Percentiles rank a stretch among this genome's conserved stretches.
Conservation (phyloP, 2,888 invertebrate species). For the Gerris lacustris region DNA sequence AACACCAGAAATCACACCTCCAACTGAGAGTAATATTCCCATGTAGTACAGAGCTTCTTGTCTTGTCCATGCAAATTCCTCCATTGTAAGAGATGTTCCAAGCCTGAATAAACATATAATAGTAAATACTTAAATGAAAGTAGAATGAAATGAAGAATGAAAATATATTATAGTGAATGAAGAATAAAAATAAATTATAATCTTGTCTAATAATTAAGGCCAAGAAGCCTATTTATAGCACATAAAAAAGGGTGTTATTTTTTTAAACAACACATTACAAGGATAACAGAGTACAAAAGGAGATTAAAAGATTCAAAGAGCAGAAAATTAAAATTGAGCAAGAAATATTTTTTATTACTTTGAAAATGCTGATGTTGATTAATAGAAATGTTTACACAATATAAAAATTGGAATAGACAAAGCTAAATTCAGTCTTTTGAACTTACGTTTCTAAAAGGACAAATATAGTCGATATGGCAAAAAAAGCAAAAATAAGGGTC, state of each 20-base stretch:
- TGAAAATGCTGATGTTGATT: too few relatives aligned
- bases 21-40: constrained; percentile 69
- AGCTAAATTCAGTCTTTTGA: neutral
- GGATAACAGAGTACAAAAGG: too few relatives aligned
- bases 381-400: too few relatives aligned
- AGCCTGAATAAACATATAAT: constrained; percentile 39
- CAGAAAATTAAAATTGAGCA: too few relatives aligned
- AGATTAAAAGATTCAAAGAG: too few relatives aligned
- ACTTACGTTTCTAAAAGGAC: constrained; percentile 70
- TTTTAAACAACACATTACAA: too few relatives aligned
- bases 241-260: too few relatives aligned
- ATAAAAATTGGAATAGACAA: too few relatives aligned
- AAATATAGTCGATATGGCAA: constrained; percentile 75
- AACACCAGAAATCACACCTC: constrained; percentile 61
- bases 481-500: constrained; percentile 68
- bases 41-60: constrained; percentile 63
- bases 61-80: constrained; percentile 78
- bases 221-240: too few relatives aligned
- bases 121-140: neutral
- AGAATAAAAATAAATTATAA: neutral
- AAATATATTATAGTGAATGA: neutral
- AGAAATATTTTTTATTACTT: too few relatives aligned
- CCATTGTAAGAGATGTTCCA: constrained; percentile 73
- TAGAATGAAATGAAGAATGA: neutral
- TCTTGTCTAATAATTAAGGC: too few relatives aligned